A percentile compares a stretch with the other conserved stretches of the same genome.
phyloP scores from a whole-genome alignment of 2,888 invertebrate species.

The Drosophila neutralis region DNA sequence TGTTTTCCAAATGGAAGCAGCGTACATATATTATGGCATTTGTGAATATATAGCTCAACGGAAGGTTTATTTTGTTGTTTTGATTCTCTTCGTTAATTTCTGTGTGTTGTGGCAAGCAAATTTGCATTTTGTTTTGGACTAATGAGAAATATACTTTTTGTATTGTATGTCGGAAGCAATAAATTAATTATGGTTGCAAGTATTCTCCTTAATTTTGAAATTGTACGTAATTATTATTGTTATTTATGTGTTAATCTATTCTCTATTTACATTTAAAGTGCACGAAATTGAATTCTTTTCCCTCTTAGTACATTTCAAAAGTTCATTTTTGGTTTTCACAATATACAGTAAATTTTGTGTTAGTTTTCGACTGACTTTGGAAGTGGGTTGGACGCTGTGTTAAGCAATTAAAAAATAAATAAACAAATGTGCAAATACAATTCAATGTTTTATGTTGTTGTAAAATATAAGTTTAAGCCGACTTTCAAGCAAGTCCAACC shows the following conservation, averaged over 20 bases:
- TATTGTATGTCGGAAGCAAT: conserved; percentile 40
- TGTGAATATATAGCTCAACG: conserved; percentile 34
- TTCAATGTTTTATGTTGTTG: conserved; percentile 1
- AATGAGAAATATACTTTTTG: conserved; percentile 10
- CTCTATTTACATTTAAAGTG: conserved; percentile 49
- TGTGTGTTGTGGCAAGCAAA: conserved; percentile 39
- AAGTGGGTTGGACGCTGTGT: conserved; percentile 45
- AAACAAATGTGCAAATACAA: conserved; percentile 24
- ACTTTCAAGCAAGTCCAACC: conserved; percentile 17
- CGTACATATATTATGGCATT: conserved; percentile 28
- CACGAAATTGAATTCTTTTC: conserved; percentile 24
- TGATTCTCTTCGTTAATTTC: conserved; percentile 8
- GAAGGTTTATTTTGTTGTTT: conserved; percentile 24
- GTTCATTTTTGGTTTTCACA: conserved; percentile 44
- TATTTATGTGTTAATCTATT: conserved; percentile 8
- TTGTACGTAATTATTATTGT: conserved; percentile 7
- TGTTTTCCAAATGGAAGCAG: conserved; percentile 34
- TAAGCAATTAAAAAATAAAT: conserved; percentile 21
- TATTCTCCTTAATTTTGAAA: conserved; percentile 20
- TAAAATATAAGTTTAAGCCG: conserved; percentile 5
- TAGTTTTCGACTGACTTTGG: conserved; percentile 39
- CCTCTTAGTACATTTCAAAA: conserved; percentile 29
- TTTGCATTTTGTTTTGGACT: conserved; percentile 31
- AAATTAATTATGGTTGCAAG: conserved; percentile 31
- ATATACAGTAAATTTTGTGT: conserved; percentile 41